Base-by-base conservation (phyloP, 2,113 vertebrate species). In the Nematolebias whitei region DNA sequence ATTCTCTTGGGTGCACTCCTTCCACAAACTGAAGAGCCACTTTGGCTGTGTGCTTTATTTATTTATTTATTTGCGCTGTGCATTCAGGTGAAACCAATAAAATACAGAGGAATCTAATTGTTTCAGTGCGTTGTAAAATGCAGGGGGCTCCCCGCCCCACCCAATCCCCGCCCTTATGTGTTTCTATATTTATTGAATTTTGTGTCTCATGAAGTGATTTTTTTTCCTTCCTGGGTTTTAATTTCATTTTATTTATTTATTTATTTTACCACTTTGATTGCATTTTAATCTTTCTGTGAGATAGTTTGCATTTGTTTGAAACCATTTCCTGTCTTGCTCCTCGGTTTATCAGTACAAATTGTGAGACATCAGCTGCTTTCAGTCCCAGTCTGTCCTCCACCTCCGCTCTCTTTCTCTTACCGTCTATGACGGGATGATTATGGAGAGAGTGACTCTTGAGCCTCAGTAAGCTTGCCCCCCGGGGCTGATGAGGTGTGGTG, bases 371-470 rank as follows among this genome's bases (percentile, higher is more conserved):
- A 54, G 76, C 55, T 74, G 77, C 61, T 71, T 58, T 70, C 22
- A 26, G 39, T 69, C 72, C 65, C 76, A n/a, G n/a, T n/a, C n/a
- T 56, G 38, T 51, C 73, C 64, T 60, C 54, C 54, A 61, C 75
- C 66, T 54, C 51, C 13, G 9, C 23, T 38, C 60, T 51, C 68
- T 44, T 32, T 54, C 67, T 71, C 49, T 64, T 24, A 63, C 55
- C 70, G 40, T 74, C 61, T 74, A 53, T 73, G 80, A 82, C 38
- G 38, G 68, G 68, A 71, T 69, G 80, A 80, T 85, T 79, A 80
- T 63, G 62, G 69, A 65, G 64, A 71, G 70, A 85, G 61, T 53
- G 81, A 80, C 79, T 87, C 85, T 79, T 87, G 76, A 84, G 80
- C 71, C 78, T 18, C 15, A 44, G 79, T 78, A 86, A 88, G 78